A percentile compares a stretch with the other conserved stretches of the same genome.
phyloP scores from a whole-genome alignment of 2,888 invertebrate species.

The Notodromas monacha region DNA sequence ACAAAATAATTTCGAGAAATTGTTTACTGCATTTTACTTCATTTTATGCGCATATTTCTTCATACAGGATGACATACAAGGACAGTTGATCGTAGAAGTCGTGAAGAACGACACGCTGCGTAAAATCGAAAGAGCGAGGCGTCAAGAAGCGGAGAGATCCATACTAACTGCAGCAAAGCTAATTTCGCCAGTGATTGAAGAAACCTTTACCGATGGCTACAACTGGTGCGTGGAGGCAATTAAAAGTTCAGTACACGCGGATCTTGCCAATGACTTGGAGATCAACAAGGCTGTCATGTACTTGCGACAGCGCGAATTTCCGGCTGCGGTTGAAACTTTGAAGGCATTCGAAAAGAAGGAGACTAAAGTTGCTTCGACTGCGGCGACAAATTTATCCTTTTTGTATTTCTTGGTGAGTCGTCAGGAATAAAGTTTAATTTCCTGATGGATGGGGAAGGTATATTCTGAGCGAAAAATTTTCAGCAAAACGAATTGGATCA shows the following conservation, averaged over 20 bases:
- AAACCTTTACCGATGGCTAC: conserved; percentile 19
- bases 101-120: conserved; percentile 42
- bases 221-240: conserved; percentile 63
- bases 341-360: conserved; percentile 58
- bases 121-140: conserved; percentile 32
- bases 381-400: conserved; percentile 52
- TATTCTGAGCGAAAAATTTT: neutral
- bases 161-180: conserved; percentile 56
- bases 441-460: neutral
- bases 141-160: conserved; percentile 39
- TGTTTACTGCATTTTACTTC: no score
- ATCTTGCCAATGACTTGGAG: conserved; percentile 53
- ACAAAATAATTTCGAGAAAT: no score
- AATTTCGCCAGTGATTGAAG: conserved; percentile 51
- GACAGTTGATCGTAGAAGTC: conserved; percentile 29
- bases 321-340: conserved; percentile 43
- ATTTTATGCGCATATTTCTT: neutral
- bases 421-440: neutral
- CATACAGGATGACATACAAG: conserved; percentile 23
- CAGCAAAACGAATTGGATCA: conserved; percentile 44
- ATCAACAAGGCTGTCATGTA: conserved; percentile 62
- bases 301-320: conserved; percentile 42
- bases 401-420: conserved; percentile 34
- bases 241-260: conserved; percentile 50
- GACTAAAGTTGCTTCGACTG: conserved; percentile 44